Evolutionary conservation across 2,113 vertebrate species (phyloP), one percentile per base, ranked within the genome.

Genomic region (Engystomops pustulosus): DNA sequence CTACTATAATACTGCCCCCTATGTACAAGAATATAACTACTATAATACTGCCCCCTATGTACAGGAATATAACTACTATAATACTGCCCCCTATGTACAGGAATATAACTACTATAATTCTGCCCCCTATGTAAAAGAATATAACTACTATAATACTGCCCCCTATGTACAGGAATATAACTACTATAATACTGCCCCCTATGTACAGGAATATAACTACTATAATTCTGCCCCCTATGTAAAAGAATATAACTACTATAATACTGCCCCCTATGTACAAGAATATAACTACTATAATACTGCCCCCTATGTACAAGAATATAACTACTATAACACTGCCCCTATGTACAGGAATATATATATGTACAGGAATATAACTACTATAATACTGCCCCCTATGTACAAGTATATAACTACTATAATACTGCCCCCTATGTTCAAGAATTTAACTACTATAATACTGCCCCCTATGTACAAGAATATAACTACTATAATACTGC

Each of bases 361-460:
- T 45, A 45, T 45, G 44, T 45, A 55, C 49, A 53, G n/a, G 49
- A 20, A 53, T 53, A n/a, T 53, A 53, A 53, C 20, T 53, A 20
- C 49, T 53, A 53, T 53, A 53, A 53, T 55, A 55, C 53, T 55
- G n/a, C 38, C 15, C n/a, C 47, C 47, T 41, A 41, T 41, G 38
- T 41, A 41, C 38, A 41, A 41, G 38, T 5, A 41, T 41, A 41
- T 41, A 41, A 41, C 38, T 41, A 41, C 38, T 41, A 41, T 41
- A 41, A 41, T 41, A 41, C 38, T 41, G 8, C 38, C 10, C n/a
- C 53, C 53, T 55, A 55, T 55, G 14, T 55, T 23, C 53, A 55
- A n/a, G n/a, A 55, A 55, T 55, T 23, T 55, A 55, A 55, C 53
- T 55, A 55, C 53, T 55, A 55, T 55, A 55, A 55, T 55, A 55